phyloP scores from a whole-genome alignment of 2,113 vertebrate species.

The Brachyhypopomus occidentalis region DNA sequence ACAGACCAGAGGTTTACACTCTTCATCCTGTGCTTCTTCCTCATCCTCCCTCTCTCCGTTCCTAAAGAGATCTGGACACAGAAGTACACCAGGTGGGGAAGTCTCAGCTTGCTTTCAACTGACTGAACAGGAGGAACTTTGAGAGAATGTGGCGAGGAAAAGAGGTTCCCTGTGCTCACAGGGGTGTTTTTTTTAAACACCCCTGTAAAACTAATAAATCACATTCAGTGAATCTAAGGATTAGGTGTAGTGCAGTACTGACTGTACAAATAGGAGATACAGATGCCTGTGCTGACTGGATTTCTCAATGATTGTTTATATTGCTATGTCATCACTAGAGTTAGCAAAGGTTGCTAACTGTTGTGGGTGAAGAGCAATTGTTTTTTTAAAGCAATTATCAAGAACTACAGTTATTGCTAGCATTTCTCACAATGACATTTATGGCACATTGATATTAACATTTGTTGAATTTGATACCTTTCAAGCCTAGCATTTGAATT shows the following conservation, averaged over 20 bases:
- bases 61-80: conserved; percentile 77
- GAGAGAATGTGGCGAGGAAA: background rate
- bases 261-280: background rate
- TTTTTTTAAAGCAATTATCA: background rate
- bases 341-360: background rate
- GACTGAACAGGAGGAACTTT: no score
- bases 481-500: background rate
- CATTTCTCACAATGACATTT: conserved; percentile 1
- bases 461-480: background rate
- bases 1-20: conserved; percentile 72
- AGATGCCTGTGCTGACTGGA: background rate
- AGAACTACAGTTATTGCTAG: background rate
- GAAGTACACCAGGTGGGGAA: conserved; percentile 77
- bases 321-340: background rate
- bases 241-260: background rate
- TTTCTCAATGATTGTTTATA: background rate
- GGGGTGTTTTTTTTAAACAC: no score
- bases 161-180: no score
- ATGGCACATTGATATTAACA: background rate
- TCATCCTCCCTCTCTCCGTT: conserved; percentile 78
- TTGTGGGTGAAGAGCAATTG: background rate
- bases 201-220: background rate
- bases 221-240: background rate
- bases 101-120: no score
- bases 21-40: conserved; percentile 69